These are phyloP conservation scores for Periplaneta americana DNA, from an alignment of 1,140 invertebrate genomes.

Conservation along the genomic window DNA sequence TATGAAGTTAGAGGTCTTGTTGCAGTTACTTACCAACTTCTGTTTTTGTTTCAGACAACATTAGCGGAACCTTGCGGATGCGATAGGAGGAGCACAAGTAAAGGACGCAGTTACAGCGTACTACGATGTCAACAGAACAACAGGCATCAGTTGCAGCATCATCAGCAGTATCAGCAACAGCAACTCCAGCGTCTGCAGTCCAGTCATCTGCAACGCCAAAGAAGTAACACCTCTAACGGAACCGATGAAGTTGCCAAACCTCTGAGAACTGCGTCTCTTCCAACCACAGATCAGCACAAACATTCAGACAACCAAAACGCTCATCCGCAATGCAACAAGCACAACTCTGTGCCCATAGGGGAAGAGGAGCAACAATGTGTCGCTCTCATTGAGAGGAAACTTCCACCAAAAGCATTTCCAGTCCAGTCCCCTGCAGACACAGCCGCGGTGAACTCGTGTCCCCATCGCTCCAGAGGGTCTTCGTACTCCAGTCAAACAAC, in stretches of 20 bases:
- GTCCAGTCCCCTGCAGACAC: background rate
- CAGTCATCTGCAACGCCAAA: background rate
- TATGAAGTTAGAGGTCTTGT: no score
- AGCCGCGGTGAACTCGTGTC: background rate
- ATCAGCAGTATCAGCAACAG: background rate
- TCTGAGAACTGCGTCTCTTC: background rate
- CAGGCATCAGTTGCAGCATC: background rate
- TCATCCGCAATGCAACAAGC: background rate
- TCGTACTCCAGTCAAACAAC: slow-evolving; percentile 26
- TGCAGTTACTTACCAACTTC: no score
- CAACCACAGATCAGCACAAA: background rate
- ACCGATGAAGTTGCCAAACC: no score
- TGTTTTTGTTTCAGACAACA: slow-evolving; percentile 33
- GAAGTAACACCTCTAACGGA: background rate
- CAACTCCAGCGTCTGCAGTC: background rate
- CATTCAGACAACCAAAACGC: background rate
- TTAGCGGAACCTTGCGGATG: slow-evolving; percentile 37
- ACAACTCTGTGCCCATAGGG: background rate
- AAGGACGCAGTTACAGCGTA: background rate
- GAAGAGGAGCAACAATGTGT: background rate
- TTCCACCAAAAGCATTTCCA: background rate
- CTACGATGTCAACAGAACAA: background rate
- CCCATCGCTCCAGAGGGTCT: background rate
- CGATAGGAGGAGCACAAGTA: slow-evolving; percentile 16
- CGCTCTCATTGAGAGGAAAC: background rate